Evolutionary conservation across 2,113 vertebrate genomes (phyloP).

Genomic region (Vulpes ferrilata): DNA sequence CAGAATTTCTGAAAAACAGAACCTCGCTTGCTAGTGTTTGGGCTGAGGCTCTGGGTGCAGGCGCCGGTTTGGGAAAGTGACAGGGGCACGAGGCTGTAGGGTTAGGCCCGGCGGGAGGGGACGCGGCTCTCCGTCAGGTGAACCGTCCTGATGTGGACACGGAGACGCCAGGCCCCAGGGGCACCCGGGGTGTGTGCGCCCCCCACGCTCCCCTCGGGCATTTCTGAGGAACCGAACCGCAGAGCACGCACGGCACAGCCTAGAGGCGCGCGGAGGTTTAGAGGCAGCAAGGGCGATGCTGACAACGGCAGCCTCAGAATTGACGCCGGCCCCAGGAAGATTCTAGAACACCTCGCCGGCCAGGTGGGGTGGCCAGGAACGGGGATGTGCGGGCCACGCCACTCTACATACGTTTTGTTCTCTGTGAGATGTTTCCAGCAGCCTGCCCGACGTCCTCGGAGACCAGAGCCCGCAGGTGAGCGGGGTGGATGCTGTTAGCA

Average conservation of each 20-base stretch:
- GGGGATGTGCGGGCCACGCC: too few species aligned
- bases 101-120: not conserved
- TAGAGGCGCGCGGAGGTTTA: not conserved
- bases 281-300: not conserved
- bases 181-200: not conserved
- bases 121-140: rapidly evolving
- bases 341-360: not conserved
- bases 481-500: not conserved
- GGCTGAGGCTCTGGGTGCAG: not conserved
- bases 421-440: not conserved
- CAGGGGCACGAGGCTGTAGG: rapidly evolving
- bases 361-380: not conserved
- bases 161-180: not conserved
- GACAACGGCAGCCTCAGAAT: not conserved
- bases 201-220: not conserved
- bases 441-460: not conserved
- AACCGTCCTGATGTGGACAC: not conserved
- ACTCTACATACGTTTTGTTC: not conserved
- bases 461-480: not conserved
- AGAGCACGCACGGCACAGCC: rapidly evolving
- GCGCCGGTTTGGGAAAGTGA: not conserved
- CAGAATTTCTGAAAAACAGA: not conserved
- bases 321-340: not conserved
- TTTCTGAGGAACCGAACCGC: not conserved
- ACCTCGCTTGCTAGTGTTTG: not conserved